phyloP scores from a whole-genome alignment of 64 coral and sea anemone species.

The Montipora capricornis region DNA sequence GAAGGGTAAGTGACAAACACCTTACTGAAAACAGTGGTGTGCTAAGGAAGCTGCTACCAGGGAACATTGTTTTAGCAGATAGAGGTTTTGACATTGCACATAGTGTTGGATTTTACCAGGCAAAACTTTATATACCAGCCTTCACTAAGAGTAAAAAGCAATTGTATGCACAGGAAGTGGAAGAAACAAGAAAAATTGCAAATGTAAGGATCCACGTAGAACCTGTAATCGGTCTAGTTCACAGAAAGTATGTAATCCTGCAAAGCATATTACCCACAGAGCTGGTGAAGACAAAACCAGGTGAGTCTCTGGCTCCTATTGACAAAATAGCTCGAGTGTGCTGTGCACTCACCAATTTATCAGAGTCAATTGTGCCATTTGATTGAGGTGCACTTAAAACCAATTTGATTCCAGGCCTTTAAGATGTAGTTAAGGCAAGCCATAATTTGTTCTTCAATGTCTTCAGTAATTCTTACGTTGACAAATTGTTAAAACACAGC shows the following conservation, averaged over 20 bases:
- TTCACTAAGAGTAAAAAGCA: slow-evolving; percentile 57
- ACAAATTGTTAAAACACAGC: neutral
- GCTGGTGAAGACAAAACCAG: neutral
- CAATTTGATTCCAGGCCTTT: neutral
- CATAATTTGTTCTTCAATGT: slow-evolving; percentile 1
- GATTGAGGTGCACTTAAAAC: neutral
- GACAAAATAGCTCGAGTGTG: slow-evolving; percentile 21
- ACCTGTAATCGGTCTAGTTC: slow-evolving; percentile 2
- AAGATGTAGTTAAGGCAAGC: neutral
- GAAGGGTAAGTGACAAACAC: slow-evolving; percentile 55
- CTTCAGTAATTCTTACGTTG: neutral
- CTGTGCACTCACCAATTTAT: slow-evolving; percentile 40
- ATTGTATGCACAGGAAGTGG: slow-evolving; percentile 38
- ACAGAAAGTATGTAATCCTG: slow-evolving; percentile 1
- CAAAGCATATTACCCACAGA: slow-evolving; percentile 19
- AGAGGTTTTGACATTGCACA: slow-evolving; percentile 38
- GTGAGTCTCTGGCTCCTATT: slow-evolving; percentile 8
- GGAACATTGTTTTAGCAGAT: slow-evolving; percentile 45
- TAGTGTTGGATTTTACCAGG: slow-evolving; percentile 53
- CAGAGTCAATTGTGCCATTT: slow-evolving; percentile 33
- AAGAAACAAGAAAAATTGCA: slow-evolving; percentile 49
- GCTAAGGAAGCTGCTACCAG: slow-evolving; percentile 37
- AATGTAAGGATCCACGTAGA: slow-evolving; percentile 50
- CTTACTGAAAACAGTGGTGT: slow-evolving; percentile 28
- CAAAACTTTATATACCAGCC: slow-evolving; percentile 26